A percentile compares a stretch with the other conserved stretches of the same genome.
These are phyloP conservation scores for Drosophila nigricruria DNA, from an alignment of 2,888 invertebrate genomes.

Conservation along the genomic window DNA sequence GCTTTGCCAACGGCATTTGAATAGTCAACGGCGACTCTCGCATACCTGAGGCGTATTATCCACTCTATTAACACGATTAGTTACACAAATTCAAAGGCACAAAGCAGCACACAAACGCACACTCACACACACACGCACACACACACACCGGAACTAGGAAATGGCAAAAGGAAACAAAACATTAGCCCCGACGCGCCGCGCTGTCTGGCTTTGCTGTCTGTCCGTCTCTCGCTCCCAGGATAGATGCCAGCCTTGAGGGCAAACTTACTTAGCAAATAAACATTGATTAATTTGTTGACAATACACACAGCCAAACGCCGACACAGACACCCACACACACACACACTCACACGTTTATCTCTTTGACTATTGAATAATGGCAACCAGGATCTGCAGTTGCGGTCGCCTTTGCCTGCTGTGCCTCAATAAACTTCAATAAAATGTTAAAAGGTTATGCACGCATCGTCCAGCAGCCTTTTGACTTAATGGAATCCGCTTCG, in stretches of 20 bases:
- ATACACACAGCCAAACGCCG: conserved; percentile 56
- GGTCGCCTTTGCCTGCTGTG: conserved; percentile 35
- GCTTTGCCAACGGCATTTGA: conserved; percentile 58
- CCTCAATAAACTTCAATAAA: conserved; percentile 78
- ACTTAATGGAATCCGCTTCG: conserved; percentile 78
- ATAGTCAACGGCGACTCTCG: conserved; percentile 49
- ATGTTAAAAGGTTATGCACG: conserved; percentile 79
- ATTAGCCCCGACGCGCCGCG: conserved; percentile 53
- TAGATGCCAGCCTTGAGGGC: conserved; percentile 66
- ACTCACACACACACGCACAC: conserved; percentile 14
- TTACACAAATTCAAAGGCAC: conserved; percentile 79
- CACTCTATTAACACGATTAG: conserved; percentile 82
- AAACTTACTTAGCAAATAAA: conserved; percentile 83
- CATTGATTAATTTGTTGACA: conserved; percentile 84
- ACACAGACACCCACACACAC: conserved; percentile 23
- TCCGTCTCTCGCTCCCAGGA: conserved; percentile 37
- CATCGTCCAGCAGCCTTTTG: conserved; percentile 59
- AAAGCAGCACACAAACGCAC: conserved; percentile 44
- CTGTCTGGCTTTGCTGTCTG: conserved; percentile 26
- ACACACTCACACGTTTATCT: conserved; percentile 39
- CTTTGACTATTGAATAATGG: conserved; percentile 75
- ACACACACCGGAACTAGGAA: conserved; percentile 63
- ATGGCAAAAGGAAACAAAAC: conserved; percentile 77
- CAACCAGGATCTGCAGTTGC: conserved; percentile 40
- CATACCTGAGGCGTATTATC: conserved; percentile 81